Evolutionary conservation across 2,113 vertebrate species (phyloP).

Genomic region (Dendropsophus ebraccatus): DNA sequence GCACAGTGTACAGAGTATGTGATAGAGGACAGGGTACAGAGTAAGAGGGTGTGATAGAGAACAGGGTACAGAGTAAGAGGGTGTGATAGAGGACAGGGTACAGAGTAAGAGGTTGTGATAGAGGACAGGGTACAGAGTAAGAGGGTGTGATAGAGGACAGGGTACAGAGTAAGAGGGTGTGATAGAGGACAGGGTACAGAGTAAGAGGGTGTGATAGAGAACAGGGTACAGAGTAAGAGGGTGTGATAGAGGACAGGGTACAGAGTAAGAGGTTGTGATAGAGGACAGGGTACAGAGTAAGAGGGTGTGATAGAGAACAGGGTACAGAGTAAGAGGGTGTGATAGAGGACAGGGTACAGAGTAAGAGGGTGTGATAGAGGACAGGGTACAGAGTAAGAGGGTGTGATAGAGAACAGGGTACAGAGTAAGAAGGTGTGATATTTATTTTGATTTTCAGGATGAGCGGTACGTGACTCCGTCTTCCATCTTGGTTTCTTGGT

Average conservation of each 20-base stretch:
- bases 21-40: too few relatives aligned
- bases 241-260: not conserved
- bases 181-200: not conserved
- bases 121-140: too few relatives aligned
- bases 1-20: not conserved
- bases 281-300: not conserved
- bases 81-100: not conserved
- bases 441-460: too few relatives aligned
- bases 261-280: not conserved
- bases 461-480: too few relatives aligned
- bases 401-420: not conserved
- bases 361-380: not conserved
- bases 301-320: not conserved
- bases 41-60: too few relatives aligned
- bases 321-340: not conserved
- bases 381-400: not conserved
- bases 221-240: too few relatives aligned
- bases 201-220: not conserved
- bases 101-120: not conserved
- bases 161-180: not conserved
- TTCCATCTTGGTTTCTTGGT: too few relatives aligned
- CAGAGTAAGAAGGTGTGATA: not conserved
- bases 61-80: not conserved
- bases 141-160: not conserved
- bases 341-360: not conserved